These are phyloP conservation scores for Actias luna DNA, from an alignment of 2,888 invertebrate species.

Conservation along the genomic window DNA sequence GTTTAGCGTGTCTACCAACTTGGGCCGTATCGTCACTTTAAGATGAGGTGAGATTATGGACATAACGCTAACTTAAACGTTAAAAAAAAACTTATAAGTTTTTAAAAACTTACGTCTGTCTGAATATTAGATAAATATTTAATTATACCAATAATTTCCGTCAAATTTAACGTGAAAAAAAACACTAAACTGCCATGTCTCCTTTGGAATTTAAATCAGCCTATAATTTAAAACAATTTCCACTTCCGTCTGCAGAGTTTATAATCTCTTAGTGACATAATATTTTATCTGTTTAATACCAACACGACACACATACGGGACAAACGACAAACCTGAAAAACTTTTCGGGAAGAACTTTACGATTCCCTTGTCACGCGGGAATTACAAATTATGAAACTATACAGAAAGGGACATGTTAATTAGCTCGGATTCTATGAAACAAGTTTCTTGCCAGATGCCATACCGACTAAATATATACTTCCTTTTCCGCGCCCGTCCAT, in stretches of 20 bases:
- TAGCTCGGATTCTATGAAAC: slow-evolving; percentile 74
- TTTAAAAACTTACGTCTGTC: not conserved
- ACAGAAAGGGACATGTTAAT: slow-evolving; percentile 70
- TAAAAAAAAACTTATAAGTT: too few species aligned
- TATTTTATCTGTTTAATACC: slow-evolving; percentile 43
- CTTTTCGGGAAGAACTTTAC: slow-evolving; percentile 43
- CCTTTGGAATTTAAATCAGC: slow-evolving; percentile 4
- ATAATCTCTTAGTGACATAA: slow-evolving; percentile 40
- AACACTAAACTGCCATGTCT: not conserved
- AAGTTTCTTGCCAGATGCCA: slow-evolving; percentile 70
- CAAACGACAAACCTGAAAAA: slow-evolving; percentile 21
- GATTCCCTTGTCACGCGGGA: slow-evolving; percentile 48
- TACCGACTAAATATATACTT: slow-evolving; percentile 75
- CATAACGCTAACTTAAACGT: too few species aligned
- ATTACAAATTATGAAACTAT: slow-evolving; percentile 65
- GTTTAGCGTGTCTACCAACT: too few species aligned
- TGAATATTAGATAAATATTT: not conserved
- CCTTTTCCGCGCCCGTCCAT: slow-evolving; percentile 75
- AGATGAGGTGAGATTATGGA: too few species aligned
- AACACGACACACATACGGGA: slow-evolving; percentile 39
- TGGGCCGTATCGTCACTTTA: too few species aligned
- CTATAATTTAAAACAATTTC: slow-evolving; percentile 13
- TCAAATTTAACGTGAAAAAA: not conserved
- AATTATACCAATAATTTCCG: not conserved
- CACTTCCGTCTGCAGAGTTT: slow-evolving; percentile 39